These are phyloP conservation scores for Lacerta bilineata DNA, from an alignment of 2,797 vertebrate species.

Conservation along the genomic window DNA sequence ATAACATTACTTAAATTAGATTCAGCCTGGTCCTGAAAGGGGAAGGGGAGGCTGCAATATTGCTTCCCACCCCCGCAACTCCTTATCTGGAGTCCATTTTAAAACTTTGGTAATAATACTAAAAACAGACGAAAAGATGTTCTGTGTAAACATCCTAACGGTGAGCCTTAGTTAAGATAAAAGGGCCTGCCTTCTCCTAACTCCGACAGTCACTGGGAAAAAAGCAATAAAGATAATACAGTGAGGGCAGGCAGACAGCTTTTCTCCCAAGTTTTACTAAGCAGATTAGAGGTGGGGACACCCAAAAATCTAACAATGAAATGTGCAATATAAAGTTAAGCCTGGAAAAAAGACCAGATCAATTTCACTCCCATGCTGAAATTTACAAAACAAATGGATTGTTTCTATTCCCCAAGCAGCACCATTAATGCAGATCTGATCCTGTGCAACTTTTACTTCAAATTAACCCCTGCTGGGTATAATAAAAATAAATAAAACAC, in stretches of 20 bases:
- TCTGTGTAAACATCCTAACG: conserved; percentile 85
- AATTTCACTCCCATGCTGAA: neutral
- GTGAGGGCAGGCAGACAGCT: conserved; percentile 83
- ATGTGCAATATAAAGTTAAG: neutral
- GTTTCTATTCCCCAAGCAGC: neutral
- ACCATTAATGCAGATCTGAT: neutral
- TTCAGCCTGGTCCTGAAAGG: neutral
- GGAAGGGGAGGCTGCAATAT: neutral
- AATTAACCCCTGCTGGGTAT: neutral
- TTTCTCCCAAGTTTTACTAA: conserved; percentile 80
- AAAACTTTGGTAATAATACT: conserved; percentile 18
- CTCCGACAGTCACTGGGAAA: conserved; percentile 87
- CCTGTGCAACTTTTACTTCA: neutral
- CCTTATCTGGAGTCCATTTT: conserved; percentile 29
- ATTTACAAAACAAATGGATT: neutral
- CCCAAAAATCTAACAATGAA: neutral
- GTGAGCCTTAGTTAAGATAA: conserved; percentile 83
- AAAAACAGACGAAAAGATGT: conserved; percentile 50
- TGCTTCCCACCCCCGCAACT: too few relatives aligned
- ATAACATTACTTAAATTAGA: neutral
- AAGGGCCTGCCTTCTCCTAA: conserved; percentile 82
- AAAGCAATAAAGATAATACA: conserved; percentile 90
- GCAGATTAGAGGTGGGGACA: conserved; percentile 34
- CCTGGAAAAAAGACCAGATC: neutral
- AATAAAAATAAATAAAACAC: too few relatives aligned